These are phyloP conservation scores for Onychostoma macrolepis DNA, from an alignment of 2,113 vertebrate genomes.

Conservation along the genomic window DNA sequence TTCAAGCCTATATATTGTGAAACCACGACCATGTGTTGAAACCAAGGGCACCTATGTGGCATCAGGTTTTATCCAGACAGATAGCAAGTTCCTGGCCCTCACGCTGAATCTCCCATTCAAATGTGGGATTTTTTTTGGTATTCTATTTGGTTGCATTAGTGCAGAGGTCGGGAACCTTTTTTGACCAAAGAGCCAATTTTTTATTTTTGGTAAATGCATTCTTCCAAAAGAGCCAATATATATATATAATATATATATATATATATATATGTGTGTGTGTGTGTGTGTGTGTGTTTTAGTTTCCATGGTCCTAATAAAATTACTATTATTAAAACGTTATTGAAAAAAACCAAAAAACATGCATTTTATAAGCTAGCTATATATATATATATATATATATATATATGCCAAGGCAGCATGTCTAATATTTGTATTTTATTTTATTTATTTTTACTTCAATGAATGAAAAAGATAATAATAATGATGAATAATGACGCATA, in stretches of 20 bases:
- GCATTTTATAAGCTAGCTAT: no score
- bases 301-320: no score
- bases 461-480: not conserved
- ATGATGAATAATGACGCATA: not conserved
- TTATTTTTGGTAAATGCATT: no score
- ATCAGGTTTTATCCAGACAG: not conserved
- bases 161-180: no score
- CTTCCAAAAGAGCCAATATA: no score
- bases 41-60: not conserved
- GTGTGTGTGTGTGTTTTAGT: no score
- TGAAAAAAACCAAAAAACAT: no score
- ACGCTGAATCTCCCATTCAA: not conserved
- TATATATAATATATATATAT: no score
- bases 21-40: not conserved
- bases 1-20: not conserved
- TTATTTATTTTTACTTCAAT: not conserved
- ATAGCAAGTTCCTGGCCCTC: not conserved
- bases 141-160: not conserved
- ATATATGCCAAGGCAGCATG: not conserved
- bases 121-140: not conserved
- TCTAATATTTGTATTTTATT: not conserved
- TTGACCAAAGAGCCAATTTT: no score
- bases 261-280: no score
- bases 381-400: no score
- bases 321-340: no score